These are phyloP conservation scores for Amphibalanus amphitrite DNA, from an alignment of 1,140 invertebrate genomes.

Conservation along the genomic window DNA sequence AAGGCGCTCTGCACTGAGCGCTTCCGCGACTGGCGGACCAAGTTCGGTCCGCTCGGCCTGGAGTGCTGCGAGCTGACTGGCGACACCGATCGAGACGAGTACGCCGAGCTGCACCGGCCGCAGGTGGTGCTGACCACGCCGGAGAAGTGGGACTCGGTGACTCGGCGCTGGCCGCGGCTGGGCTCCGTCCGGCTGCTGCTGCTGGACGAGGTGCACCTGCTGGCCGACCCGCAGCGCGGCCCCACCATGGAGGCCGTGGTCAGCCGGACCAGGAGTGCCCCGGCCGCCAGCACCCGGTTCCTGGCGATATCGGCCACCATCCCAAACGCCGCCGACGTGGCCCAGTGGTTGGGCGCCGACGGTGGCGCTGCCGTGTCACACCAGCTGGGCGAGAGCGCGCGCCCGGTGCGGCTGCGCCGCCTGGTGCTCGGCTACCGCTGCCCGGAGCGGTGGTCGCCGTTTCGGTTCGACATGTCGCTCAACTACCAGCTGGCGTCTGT, in stretches of 20 bases:
- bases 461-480: slow-evolving; percentile 55
- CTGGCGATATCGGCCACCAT: slow-evolving; percentile 61
- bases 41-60: slow-evolving; percentile 43
- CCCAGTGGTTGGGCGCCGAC: slow-evolving; percentile 42
- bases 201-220: slow-evolving; percentile 59
- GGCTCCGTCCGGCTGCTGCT: slow-evolving; percentile 48
- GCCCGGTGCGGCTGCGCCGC: slow-evolving; percentile 51
- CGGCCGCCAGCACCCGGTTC: slow-evolving; percentile 44
- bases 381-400: slow-evolving; percentile 42
- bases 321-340: slow-evolving; percentile 56
- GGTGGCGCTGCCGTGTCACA: slow-evolving; percentile 23
- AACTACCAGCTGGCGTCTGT: slow-evolving; percentile 51
- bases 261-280: slow-evolving; percentile 48
- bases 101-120: slow-evolving; percentile 24
- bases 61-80: slow-evolving; percentile 52
- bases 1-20: slow-evolving; percentile 59
- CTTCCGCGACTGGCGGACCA: slow-evolving; percentile 47
- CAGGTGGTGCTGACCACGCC: slow-evolving; percentile 60
- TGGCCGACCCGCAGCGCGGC: slow-evolving; percentile 49
- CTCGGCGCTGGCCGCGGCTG: slow-evolving; percentile 47
- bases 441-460: slow-evolving; percentile 33
- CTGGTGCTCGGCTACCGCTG: slow-evolving; percentile 50
- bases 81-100: slow-evolving; percentile 46
- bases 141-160: slow-evolving; percentile 68
- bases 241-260: slow-evolving; percentile 60